Evolutionary conservation across 2,888 invertebrate genomes (phyloP), one percentile per base, ranked within the genome.

Genomic region (Tolmerus cingulatus): DNA sequence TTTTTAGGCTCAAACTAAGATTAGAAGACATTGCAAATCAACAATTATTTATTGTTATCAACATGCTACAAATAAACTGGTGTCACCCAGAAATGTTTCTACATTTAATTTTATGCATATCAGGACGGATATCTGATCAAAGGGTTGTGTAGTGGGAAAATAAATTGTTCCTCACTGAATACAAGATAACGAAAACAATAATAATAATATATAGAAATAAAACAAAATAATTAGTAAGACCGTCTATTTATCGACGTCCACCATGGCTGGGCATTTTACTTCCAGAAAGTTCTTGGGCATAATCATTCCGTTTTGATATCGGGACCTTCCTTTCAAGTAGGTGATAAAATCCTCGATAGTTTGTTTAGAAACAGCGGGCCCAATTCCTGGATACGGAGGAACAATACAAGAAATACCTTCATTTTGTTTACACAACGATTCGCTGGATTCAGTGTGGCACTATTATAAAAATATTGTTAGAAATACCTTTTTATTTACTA

Each of bases 351-450:
- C 94, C 0, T 91, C 90, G 0, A 94, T 91, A 19, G 94, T 92
- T 0, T 94, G 92, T 0, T 92, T 90, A 0, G 94, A 93, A 0
- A 96, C 94, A 0, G 91, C 89, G 0, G 93, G 92, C 0, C 95
- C 96, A 43, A 95, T 95, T 0, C 95, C 96, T 0, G 95, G 94
- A 1, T 95, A 93, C 0, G 93, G 93, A 82, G 93, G 93, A 0
- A 94, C 93, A 0, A 91, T 82, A 78, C 90, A 90, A 30, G 57
- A 79, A 34, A 88, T 89, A 79, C 87, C 87, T 40, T 86, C 55
- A 7, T 5, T 30, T 55, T 51, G 19, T 1, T 1, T 5, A 16
- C 81, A 81, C 81, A 81, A 51, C 16, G 81, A 81, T 0, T 16
- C 55, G n/a, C n/a, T 55, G 19, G 55, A 55, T 7, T 27, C 30